phyloP scores from a whole-genome alignment of 1,140 invertebrate genomes.

The Brachionus sp. region DNA sequence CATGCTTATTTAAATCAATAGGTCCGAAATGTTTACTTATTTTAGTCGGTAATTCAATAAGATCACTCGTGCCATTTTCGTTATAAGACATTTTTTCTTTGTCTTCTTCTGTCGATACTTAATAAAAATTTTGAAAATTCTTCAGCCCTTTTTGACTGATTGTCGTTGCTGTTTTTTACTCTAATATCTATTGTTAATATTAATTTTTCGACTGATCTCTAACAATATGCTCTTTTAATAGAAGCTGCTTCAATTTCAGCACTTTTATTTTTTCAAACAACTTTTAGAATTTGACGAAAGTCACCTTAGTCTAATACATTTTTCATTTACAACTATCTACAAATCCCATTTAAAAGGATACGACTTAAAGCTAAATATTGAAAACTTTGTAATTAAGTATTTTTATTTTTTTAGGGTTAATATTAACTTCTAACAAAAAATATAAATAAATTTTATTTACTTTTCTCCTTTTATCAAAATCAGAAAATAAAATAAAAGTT shows the following conservation, averaged over 20 bases:
- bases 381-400: no score
- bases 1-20: no score
- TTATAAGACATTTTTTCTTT: neutral
- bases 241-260: constrained; percentile 16
- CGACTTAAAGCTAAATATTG: no score
- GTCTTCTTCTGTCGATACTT: neutral
- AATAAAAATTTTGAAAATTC: constrained; percentile 11
- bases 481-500: no score
- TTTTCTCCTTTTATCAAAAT: no score
- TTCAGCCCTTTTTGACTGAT: constrained; percentile 1
- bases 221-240: neutral
- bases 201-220: neutral
- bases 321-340: no score
- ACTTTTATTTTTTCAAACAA: constrained; percentile 15
- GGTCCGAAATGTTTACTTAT: no score
- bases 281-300: neutral
- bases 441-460: no score
- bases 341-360: no score
- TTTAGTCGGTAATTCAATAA: no score
- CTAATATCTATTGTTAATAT: constrained; percentile 16
- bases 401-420: no score
- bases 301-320: neutral
- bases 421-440: no score
- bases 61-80: constrained; percentile 6
- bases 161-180: constrained; percentile 4